Base-by-base conservation (phyloP, 2,888 invertebrate species). In the Phyto melanocephala region DNA sequence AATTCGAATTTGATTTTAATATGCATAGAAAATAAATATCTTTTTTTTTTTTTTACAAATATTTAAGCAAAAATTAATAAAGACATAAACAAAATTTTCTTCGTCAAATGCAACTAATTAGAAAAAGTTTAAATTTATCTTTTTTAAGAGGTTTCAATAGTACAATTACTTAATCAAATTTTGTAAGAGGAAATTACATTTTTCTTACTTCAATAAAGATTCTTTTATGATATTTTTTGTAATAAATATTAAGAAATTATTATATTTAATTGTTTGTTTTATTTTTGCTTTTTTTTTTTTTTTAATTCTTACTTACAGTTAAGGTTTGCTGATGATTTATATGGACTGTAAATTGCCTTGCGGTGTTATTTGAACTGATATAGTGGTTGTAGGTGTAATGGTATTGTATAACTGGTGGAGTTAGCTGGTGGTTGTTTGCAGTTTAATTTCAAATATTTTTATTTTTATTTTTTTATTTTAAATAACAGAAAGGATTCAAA, bases 371-470 rank as follows among this genome's bases (percentile, higher is more conserved):
- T 75, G 82, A 82, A 82, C 79, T 82, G 75, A 82, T 82, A 82
- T 82, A 82, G 82, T 82, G 82, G 82, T 79, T 82, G 79, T 82
- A 82, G 82, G 82, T 82, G 82, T 82, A 82, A 71, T 82, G 82
- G 79, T 82, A 82, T 82, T 82, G 52, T 82, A 79, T 82, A 82
- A 82, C 79, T 79, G 78, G 82, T 71, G 82, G 75, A 79, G 79
- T 75, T 75, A 45, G 79, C 82, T 82, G 82, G 70, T 81, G 81
- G 72, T 72, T 71, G 45, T 70, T 67, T 76, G 15, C 3, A 33
- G 77, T 67, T 68, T 28, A 62, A 50, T 76, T 70, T 62, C 10
- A 50, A 35, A 20, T 54, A 33, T 65, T 35, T 52, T 60, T 54
- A 35, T 62, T 68, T 37, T 62, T 76, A 40, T n/a, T n/a, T n/a